Percentiles rank a stretch among this genome's conserved stretches.
Evolutionary conservation across 2,888 invertebrate species (phyloP).

Genomic region (Drosophila suboccidentalis): DNA sequence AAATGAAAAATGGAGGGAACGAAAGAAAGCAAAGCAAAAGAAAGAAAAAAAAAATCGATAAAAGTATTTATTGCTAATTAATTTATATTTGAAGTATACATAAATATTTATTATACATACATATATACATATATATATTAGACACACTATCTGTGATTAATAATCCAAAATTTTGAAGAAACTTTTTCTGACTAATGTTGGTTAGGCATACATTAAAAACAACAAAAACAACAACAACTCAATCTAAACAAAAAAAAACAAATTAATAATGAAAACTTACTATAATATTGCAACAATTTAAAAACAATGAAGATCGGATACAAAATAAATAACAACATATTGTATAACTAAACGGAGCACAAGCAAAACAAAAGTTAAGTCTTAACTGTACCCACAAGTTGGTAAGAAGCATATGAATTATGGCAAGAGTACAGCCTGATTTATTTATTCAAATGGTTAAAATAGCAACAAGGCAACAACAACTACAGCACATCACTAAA

Average conservation of each 20-base stretch:
- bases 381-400: conserved; percentile 40
- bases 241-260: conserved; percentile 50
- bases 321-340: conserved; percentile 45
- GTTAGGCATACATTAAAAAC: conserved; percentile 69
- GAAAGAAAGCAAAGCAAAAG: conserved; percentile 20
- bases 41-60: conserved; percentile 47
- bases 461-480: conserved; percentile 44
- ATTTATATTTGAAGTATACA: conserved; percentile 81
- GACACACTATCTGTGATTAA: conserved; percentile 86
- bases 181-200: conserved; percentile 85
- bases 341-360: conserved; percentile 47
- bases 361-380: conserved; percentile 51
- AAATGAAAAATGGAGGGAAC: conserved; percentile 7
- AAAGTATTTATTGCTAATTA: conserved; percentile 83
- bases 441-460: conserved; percentile 11
- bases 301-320: conserved; percentile 74
- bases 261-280: conserved; percentile 51
- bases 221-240: conserved; percentile 47
- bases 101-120: conserved; percentile 80
- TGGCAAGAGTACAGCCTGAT: conserved; percentile 10
- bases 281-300: conserved; percentile 65
- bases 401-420: conserved; percentile 16
- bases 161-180: conserved; percentile 86
- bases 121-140: conserved; percentile 80
- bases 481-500: conserved; percentile 62